These are phyloP conservation scores for Eospalax fontanierii DNA, from an alignment of 2,797 vertebrate genomes.

Conservation along the genomic window DNA sequence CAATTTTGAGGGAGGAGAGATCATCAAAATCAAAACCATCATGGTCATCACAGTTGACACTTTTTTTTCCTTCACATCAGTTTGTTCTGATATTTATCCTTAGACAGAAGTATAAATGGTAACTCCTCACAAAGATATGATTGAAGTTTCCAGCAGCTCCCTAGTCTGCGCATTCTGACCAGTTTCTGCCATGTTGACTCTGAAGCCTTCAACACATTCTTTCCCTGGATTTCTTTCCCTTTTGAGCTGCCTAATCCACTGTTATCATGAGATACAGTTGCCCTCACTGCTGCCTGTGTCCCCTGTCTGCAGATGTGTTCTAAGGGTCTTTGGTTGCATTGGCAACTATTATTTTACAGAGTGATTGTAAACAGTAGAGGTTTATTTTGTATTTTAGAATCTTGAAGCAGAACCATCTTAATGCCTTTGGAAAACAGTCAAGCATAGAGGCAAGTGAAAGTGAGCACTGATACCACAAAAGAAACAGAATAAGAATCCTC, in stretches of 20 bases:
- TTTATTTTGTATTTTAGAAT: constrained; percentile 32
- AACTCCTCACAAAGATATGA: not conserved
- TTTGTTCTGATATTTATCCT: not conserved
- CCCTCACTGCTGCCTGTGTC: not conserved
- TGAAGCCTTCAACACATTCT: not conserved
- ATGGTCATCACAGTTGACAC: not conserved
- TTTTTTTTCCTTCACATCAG: not conserved
- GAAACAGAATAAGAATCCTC: not conserved
- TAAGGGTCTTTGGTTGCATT: not conserved
- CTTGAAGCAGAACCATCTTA: not conserved
- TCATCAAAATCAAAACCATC: not conserved
- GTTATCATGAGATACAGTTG: accelerated
- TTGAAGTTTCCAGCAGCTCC: not conserved
- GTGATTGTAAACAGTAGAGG: not conserved
- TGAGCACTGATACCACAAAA: not conserved
- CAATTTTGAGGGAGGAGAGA: not conserved
- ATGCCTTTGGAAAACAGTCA: constrained; percentile 11
- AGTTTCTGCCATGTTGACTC: not conserved
- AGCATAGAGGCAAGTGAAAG: constrained; percentile 3
- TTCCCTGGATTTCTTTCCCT: not conserved
- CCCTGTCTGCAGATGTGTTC: not conserved
- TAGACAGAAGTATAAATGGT: not conserved
- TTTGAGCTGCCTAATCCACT: not conserved
- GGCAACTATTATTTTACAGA: not conserved
- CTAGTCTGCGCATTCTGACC: not conserved